phyloP scores from a whole-genome alignment of 2,797 vertebrate genomes.

The Spheniscus humboldti region DNA sequence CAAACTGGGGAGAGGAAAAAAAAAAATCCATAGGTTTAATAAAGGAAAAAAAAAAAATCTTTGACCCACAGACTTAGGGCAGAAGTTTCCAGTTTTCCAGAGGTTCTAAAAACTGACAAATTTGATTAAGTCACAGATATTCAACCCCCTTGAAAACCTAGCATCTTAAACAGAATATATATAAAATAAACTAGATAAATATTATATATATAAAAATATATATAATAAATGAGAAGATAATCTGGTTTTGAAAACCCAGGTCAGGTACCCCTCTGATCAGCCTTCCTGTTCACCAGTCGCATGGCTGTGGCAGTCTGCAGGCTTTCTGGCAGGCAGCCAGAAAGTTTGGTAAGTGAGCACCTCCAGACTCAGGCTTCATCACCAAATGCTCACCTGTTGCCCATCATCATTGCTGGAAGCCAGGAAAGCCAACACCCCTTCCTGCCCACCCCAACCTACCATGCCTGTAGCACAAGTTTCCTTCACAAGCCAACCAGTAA shows the following conservation, averaged over 20 bases:
- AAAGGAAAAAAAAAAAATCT: not conserved
- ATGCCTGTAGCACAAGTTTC: not conserved
- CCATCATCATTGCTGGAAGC: not conserved
- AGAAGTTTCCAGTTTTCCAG: not conserved
- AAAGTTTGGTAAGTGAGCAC: not conserved
- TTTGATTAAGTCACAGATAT: not conserved
- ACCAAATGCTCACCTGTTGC: not conserved
- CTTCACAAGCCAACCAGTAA: not conserved
- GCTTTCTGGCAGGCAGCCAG: not conserved
- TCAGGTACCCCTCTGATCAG: fast-evolving
- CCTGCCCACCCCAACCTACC: not conserved
- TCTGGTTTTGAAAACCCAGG: not conserved
- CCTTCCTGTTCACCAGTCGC: not conserved
- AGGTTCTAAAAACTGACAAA: not conserved
- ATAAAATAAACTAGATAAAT: too few species aligned
- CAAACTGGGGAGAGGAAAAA: not conserved
- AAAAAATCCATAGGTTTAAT: not conserved
- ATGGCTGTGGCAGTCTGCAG: not conserved
- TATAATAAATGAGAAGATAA: not conserved
- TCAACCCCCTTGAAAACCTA: not conserved
- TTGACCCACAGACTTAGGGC: not conserved
- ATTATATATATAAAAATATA: too few species aligned
- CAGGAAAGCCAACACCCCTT: not conserved
- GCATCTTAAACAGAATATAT: not conserved
- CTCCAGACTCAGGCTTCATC: not conserved